Evolutionary conservation across 2,888 invertebrate genomes (phyloP), one percentile per base, ranked within the genome.

Genomic region (Brachyptera putata): DNA sequence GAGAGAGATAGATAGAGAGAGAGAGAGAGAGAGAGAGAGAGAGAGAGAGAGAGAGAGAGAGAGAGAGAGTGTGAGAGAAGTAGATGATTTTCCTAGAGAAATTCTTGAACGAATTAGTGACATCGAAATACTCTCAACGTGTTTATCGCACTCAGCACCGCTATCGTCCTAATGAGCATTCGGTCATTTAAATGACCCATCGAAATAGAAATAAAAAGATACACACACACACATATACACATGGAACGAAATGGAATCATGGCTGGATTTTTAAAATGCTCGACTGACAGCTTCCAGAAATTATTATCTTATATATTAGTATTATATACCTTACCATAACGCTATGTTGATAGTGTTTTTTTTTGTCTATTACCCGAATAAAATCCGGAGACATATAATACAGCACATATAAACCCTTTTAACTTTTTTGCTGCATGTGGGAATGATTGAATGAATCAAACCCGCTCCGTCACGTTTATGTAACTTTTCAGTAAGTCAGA

Each of bases 41-140:
- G n/a, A n/a, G n/a, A n/a, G n/a, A n/a, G n/a, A n/a, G n/a, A n/a
- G n/a, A n/a, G n/a, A n/a, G n/a, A n/a, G n/a, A n/a, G n/a, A n/a
- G n/a, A n/a, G n/a, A n/a, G n/a, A n/a, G n/a, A 41, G 16, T 41
- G 16, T 18, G 41, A 25, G 30, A 50, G 14, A 26, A 50, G 49
- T 16, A 50, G 25, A 24, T 26, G 25, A 26, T 13, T 50, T 30
- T 26, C 16, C 26, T 30, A 26, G 30, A 50, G 14, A 49, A 50
- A 26, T 50, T 50, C 30, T 50, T 50, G 25, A 3, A 30, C 49
- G 26, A 26, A 25, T n/a, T 9, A 26, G 26, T 50, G 24, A 50
- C 49, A 50, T 14, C n/a, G 49, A 50, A 50, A 50, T 16, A 50
- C 49, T 50, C 25, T 50, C 26, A 50, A 50, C 22, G 11, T 50